These are phyloP conservation scores for Callorhinus ursinus DNA, from an alignment of 2,113 vertebrate species.

Conservation along the genomic window DNA sequence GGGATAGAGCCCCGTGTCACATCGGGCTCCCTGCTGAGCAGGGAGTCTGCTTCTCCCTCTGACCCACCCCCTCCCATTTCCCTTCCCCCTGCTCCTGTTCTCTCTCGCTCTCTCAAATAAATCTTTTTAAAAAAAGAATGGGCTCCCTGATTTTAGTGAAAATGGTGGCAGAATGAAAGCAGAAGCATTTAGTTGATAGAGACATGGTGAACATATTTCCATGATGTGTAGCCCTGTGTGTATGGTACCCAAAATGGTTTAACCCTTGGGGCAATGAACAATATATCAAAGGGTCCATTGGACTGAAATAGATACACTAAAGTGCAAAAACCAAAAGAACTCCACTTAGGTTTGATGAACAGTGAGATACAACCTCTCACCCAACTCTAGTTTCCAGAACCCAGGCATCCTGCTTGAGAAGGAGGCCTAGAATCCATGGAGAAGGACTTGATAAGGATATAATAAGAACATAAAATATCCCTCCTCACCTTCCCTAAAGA, in stretches of 20 bases:
- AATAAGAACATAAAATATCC: neutral
- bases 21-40: too few species aligned
- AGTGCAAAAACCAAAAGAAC: conserved; percentile 34
- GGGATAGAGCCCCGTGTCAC: too few species aligned
- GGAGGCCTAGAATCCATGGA: neutral
- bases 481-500: neutral
- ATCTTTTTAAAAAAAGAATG: neutral
- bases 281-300: neutral
- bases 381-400: neutral
- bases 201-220: neutral
- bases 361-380: conserved; percentile 5
- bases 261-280: neutral
- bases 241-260: neutral
- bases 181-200: conserved; percentile 32
- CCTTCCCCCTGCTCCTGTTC: too few species aligned
- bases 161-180: neutral
- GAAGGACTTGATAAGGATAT: neutral
- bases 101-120: too few species aligned
- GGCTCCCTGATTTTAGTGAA: neutral
- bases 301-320: neutral
- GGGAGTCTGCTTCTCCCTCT: too few species aligned
- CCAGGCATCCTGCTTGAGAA: neutral
- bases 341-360: neutral
- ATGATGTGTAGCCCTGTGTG: neutral
- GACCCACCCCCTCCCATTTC: too few species aligned